Base-by-base conservation (phyloP, 2,113 vertebrate species). In the Oryzias woworae region DNA sequence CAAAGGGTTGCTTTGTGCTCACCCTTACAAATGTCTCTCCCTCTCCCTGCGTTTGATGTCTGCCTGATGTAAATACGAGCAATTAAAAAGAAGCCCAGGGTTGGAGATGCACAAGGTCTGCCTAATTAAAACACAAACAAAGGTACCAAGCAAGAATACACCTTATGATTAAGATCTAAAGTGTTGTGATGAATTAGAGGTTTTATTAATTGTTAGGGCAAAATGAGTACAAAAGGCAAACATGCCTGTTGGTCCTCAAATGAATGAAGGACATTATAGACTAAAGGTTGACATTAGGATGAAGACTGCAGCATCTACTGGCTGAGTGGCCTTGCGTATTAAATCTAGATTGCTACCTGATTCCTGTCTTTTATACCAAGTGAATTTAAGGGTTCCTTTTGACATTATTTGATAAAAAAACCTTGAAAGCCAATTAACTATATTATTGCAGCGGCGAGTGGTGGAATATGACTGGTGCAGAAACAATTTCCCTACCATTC, bases 121-220 rank as follows among this genome's bases (percentile, higher is more conserved):
- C 91, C 92, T 95, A 96, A 97, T 98, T 96, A 97, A 96, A 96
- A 94, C 90, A 93, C 93, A 96, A 95, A 98, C 94, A 96, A 96
- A 96, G 93, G 92, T 94, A 94, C 87, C 89, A 64, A 83, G 92
- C 89, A 3, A 92, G 93, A 92, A 94, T 91, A 90, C 80, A 89
- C 92, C 93, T 86, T 92, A 91, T 94, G 94, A 97, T 95, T 95
- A 95, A 94, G 91, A 93, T 94, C 92, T 95, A 91, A 92, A 95
- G 92, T 94, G 94, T 94, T 93, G 89, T 91, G 92, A 95, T 94
- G 93, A 93, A 94, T 94, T 94, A 91, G 90, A 93, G 91, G 92
- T 87, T 88, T 85, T 89, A 92, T 94, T 96, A 95, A 95, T 93
- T 94, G 92, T 92, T 89, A 87, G 88, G 92, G 94, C 94, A 89